These are phyloP conservation scores for Psilanteris sp. DNA, from an alignment of 1,140 invertebrate species.

Conservation along the genomic window DNA sequence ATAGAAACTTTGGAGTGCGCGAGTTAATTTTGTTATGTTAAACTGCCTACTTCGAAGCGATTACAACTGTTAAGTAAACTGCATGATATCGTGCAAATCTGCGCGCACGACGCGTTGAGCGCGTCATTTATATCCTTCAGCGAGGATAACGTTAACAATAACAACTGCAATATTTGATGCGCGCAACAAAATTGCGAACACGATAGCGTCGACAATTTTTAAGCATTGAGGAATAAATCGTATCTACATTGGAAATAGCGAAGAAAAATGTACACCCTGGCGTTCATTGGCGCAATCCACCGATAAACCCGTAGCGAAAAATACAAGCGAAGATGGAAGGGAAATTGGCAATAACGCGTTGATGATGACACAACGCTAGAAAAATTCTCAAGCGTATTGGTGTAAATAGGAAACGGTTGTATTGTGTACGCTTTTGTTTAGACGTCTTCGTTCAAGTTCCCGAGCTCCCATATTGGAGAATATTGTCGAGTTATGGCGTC, in stretches of 20 bases:
- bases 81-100: too few relatives aligned
- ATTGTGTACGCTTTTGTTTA: conserved; percentile 22
- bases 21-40: too few relatives aligned
- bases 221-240: too few relatives aligned
- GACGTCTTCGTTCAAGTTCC: conserved; percentile 22
- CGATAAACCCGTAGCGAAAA: conserved; percentile 24
- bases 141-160: too few relatives aligned
- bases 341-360: conserved; percentile 38
- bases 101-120: too few relatives aligned
- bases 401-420: conserved; percentile 45
- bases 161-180: too few relatives aligned
- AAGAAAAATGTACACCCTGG: conserved; percentile 22
- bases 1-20: too few relatives aligned
- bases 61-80: too few relatives aligned
- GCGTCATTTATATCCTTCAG: too few relatives aligned
- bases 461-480: conserved; percentile 16
- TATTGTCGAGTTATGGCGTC: conserved; percentile 25
- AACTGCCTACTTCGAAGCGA: too few relatives aligned
- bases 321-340: conserved; percentile 30
- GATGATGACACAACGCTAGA: conserved; percentile 32
- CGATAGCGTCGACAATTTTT: too few relatives aligned
- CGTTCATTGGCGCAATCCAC: conserved; percentile 23
- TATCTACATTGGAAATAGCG: conserved; percentile 30
- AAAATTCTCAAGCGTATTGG: conserved; percentile 45
- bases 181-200: too few relatives aligned